Percentiles rank a stretch among this genome's conserved stretches.
Evolutionary conservation across 2,113 vertebrate species (phyloP).

Genomic region (Calyptommatus sinebrachiatus): DNA sequence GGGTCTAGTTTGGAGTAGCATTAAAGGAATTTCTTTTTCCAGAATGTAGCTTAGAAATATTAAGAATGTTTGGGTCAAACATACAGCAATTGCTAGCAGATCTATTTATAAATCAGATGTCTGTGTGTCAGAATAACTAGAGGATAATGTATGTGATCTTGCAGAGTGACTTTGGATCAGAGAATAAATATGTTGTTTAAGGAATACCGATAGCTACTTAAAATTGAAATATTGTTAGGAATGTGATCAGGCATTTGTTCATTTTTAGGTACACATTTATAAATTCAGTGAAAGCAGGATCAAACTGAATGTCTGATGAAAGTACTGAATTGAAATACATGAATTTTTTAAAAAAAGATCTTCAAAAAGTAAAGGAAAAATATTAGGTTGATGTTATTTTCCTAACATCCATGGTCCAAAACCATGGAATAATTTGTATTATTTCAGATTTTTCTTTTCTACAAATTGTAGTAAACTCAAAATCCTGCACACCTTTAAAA

Average conservation of each 20-base stretch:
- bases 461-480: constrained; percentile 61
- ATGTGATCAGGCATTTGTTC: constrained; percentile 37
- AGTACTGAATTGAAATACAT: constrained; percentile 37
- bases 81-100: constrained; percentile 49
- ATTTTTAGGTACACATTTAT: constrained; percentile 40
- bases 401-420: constrained; percentile 48
- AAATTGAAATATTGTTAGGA: constrained; percentile 48
- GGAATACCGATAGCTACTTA: constrained; percentile 54
- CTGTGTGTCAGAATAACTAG: neutral
- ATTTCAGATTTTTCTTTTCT: constrained; percentile 68
- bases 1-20: constrained; percentile 52
- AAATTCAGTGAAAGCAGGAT: constrained; percentile 43
- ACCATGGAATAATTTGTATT: constrained; percentile 58
- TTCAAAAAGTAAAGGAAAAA: constrained; percentile 39
- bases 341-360: constrained; percentile 42
- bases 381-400: constrained; percentile 66
- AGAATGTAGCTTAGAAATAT: constrained; percentile 52
- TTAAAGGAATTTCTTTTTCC: constrained; percentile 52
- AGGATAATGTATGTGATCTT: constrained; percentile 29
- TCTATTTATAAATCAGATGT: constrained; percentile 45
- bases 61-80: constrained; percentile 55
- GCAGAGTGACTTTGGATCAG: constrained; percentile 48
- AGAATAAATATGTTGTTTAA: constrained; percentile 53
- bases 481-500: constrained; percentile 50
- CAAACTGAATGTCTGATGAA: constrained; percentile 55